Evolutionary conservation across 2,888 invertebrate genomes (phyloP).

Genomic region (Junonia oenone): DNA sequence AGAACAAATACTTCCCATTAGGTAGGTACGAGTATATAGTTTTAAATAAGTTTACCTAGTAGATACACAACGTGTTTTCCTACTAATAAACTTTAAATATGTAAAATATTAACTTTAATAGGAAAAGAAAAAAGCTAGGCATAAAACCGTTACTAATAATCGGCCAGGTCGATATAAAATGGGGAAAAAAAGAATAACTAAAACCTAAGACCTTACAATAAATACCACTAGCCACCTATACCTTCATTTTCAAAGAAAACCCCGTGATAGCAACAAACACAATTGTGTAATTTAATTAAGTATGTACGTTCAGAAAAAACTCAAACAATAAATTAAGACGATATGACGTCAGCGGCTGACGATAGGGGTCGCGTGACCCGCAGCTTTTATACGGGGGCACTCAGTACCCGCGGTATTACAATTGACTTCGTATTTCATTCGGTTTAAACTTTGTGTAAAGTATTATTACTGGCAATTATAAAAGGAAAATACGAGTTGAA

Average conservation of each 20-base stretch:
- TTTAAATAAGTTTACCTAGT: too few species aligned
- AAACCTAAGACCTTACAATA: too few species aligned
- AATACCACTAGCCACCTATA: neutral
- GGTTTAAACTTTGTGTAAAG: slow-evolving; percentile 6
- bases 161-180: too few species aligned
- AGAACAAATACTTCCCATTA: too few species aligned
- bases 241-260: neutral
- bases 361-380: slow-evolving; percentile 64
- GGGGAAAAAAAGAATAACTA: too few species aligned
- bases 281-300: slow-evolving; percentile 26
- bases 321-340: slow-evolving; percentile 37
- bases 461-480: slow-evolving; percentile 6
- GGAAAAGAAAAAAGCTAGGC: too few species aligned
- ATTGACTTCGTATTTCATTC: slow-evolving; percentile 19
- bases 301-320: slow-evolving; percentile 25
- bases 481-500: neutral
- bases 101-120: too few species aligned
- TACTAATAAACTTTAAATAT: too few species aligned
- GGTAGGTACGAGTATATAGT: too few species aligned
- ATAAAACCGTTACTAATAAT: too few species aligned
- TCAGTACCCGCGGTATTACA: slow-evolving; percentile 23
- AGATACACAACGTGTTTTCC: too few species aligned
- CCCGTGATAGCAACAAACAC: neutral
- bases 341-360: slow-evolving; percentile 35
- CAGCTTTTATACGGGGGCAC: slow-evolving; percentile 33